phyloP scores from a whole-genome alignment of 2,113 vertebrate genomes.

The Melanostigma gelatinosum region DNA sequence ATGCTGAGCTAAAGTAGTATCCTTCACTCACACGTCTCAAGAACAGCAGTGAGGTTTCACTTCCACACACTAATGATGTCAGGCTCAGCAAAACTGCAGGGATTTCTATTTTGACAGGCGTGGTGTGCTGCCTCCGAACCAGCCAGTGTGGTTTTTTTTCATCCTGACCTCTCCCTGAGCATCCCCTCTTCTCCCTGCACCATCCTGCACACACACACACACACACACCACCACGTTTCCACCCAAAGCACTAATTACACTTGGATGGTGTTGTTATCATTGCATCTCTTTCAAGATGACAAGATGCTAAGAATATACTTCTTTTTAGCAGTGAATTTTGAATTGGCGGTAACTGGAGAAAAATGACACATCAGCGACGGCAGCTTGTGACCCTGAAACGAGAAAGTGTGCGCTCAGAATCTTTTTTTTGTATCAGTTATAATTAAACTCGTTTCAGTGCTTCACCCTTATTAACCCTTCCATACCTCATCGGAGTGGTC shows the following conservation, averaged over 20 bases:
- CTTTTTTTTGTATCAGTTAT: background rate
- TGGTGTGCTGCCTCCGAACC: background rate
- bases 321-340: background rate
- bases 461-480: background rate
- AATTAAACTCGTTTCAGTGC: background rate
- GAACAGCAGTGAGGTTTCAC: constrained; percentile 35
- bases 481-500: background rate
- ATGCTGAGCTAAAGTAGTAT: background rate
- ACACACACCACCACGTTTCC: rapidly evolving
- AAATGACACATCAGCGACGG: background rate
- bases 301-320: background rate
- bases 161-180: constrained; percentile 33
- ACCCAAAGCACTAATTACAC: background rate
- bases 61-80: constrained; percentile 48
- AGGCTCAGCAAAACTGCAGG: constrained; percentile 26
- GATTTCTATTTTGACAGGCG: constrained; percentile 42
- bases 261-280: background rate
- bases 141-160: constrained; percentile 11
- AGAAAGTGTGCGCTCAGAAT: background rate
- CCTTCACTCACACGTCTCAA: constrained; percentile 19
- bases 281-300: background rate
- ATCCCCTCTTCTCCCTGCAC: constrained; percentile 1
- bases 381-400: constrained; percentile 1
- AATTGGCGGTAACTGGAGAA: background rate
- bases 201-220: background rate